phyloP scores from a whole-genome alignment of 2,888 invertebrate genomes.

The Hesperia comma region DNA sequence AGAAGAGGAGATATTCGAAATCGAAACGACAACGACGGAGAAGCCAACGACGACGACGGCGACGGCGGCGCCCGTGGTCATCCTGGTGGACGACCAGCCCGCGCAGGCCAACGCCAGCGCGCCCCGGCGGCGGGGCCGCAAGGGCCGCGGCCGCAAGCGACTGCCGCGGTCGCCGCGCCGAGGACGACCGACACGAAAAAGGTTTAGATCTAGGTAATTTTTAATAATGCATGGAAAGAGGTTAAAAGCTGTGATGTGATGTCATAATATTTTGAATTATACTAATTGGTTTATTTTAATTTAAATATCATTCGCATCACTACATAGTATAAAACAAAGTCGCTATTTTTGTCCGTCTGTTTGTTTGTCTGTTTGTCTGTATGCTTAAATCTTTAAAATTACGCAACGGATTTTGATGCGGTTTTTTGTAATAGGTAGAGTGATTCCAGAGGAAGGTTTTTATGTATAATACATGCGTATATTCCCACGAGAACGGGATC shows the following conservation, averaged over 20 bases:
- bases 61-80: conserved; percentile 70
- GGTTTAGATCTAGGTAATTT: conserved; percentile 72
- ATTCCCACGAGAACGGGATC: too few relatives aligned
- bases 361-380: too few relatives aligned
- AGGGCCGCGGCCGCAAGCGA: conserved; percentile 65
- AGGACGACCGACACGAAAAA: conserved; percentile 76
- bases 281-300: too few relatives aligned
- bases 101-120: conserved; percentile 65
- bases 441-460: too few relatives aligned
- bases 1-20: conserved; percentile 66
- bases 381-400: too few relatives aligned
- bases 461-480: too few relatives aligned
- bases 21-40: conserved; percentile 67
- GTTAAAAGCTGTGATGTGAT: neutral
- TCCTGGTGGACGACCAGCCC: conserved; percentile 77
- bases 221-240: conserved; percentile 15
- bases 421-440: too few relatives aligned
- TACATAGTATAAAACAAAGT: too few relatives aligned
- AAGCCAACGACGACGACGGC: conserved; percentile 60
- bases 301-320: too few relatives aligned
- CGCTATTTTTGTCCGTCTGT: too few relatives aligned
- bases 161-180: conserved; percentile 74
- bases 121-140: conserved; percentile 64
- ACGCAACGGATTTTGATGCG: too few relatives aligned
- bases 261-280: too few relatives aligned